These are phyloP conservation scores for Pherbina coryleti DNA, from an alignment of 2,888 invertebrate genomes.

Conservation along the genomic window DNA sequence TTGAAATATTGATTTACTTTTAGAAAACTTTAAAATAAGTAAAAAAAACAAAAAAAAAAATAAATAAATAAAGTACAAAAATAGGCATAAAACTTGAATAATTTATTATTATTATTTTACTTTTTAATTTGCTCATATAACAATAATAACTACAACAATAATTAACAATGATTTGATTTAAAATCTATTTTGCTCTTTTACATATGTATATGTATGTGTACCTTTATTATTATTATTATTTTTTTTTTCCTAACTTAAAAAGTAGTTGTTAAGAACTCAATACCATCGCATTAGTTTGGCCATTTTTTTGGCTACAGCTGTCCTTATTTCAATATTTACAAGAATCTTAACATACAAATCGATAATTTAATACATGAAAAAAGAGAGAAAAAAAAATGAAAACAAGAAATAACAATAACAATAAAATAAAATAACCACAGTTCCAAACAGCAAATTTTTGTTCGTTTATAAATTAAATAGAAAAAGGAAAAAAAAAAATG, in stretches of 20 bases:
- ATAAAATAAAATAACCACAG: neutral
- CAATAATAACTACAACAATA: conserved; percentile 32
- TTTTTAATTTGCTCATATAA: conserved; percentile 46
- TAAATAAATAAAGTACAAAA: conserved; percentile 32
- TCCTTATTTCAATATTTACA: neutral
- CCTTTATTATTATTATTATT: conserved; percentile 38
- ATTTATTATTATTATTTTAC: conserved; percentile 38
- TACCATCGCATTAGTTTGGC: conserved; percentile 47
- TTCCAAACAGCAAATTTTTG: neutral
- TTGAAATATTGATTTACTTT: neutral
- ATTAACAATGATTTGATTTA: conserved; percentile 12
- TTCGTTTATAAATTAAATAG: neutral
- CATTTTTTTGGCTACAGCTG: neutral
- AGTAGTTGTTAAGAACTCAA: conserved; percentile 48
- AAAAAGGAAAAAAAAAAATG: neutral
- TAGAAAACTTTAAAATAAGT: conserved; percentile 5
- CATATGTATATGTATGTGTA: conserved; percentile 27
- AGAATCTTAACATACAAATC: neutral
- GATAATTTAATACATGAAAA: too few relatives aligned
- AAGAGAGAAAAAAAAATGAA: neutral
- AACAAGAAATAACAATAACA: neutral
- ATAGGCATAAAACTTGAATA: conserved; percentile 42
- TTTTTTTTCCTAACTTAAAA: conserved; percentile 30
- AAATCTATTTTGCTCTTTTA: neutral
- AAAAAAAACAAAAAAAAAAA: neutral